Evolutionary conservation across 1,140 invertebrate genomes (phyloP), one percentile per base, ranked within the genome.

Genomic region (Euura lappo): DNA sequence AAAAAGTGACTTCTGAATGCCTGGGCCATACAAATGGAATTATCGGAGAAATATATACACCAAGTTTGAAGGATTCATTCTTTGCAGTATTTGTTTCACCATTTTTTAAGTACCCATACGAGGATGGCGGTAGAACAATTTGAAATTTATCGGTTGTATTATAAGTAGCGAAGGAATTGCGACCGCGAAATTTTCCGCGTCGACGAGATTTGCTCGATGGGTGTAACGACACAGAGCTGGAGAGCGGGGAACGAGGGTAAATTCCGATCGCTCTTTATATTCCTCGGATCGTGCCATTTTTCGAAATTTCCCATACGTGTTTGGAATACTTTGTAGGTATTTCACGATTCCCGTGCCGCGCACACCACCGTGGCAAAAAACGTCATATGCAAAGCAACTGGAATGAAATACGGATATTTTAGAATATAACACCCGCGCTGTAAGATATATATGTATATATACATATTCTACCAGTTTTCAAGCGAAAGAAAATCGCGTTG

Each of bases 381-480:
- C 51, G 51, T 60, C 51, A 60, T 60, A 60, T 60, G 51, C 51
- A 60, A 60, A 60, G 51, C 51, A 60, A 60, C 51, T n/a, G 51
- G 51, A 60, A 60, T 60, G 51, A 60, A 60, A 60, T 60, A 60
- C 51, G 51, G 51, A 60, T 60, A 60, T 60, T 60, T 60, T n/a
- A 60, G 51, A 60, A 60, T 60, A 60, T 60, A 60, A 60, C 4
- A 8, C 51, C 8, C 51, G 51, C 6, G 51, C 8, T 6, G 3
- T n/a, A 3, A 60, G 51, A n/a, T 60, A 60, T 60, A 60, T 6
- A 51, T 11, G 6, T 51, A 51, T 28, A 28, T 1, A 0, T 28
- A 28, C 28, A 28, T 28, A 28, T 28, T n/a, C 6, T 60, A 60
- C 51, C 51, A 60, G 51, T 60, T 60, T 60, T 60, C 3, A 60